Evolutionary conservation across 2,113 vertebrate genomes (phyloP), one percentile per base, ranked within the genome.

Genomic region (Hemiscyllium ocellatum): DNA sequence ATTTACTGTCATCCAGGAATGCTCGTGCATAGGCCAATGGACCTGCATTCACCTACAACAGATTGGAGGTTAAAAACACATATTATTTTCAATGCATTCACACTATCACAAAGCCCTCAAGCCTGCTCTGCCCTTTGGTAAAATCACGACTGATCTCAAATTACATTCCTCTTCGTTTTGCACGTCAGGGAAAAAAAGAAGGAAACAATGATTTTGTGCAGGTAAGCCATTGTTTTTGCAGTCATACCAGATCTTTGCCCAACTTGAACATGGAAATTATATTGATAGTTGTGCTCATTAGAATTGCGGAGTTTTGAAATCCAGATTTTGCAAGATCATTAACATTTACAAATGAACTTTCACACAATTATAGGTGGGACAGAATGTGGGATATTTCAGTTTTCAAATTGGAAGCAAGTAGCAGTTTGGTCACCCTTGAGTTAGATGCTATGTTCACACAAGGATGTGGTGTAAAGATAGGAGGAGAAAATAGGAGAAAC

Each of bases 11-110:
- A 96, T 98, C 98, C 72, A 99, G 97, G 97, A 99, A 99, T 65
- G 98, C 98, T 96, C 98, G 98, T n/a, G 99, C 99, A 13, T 99
- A 99, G 5, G 99, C 99, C 97, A 99, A 98, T 0, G 99, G 99
- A 24, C 99, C 99, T 26, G 99, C 99, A 90, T 99, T 99, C 96
- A 99, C 99, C 99, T 99, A 96, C 78, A 97, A 96, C 17, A 65
- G 94, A 87, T 96, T 95, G 96, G 72, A 61, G 20, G 96, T 96
- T 95, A 7, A 47, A 72, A 47, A 4, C 22, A 50, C 47, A 56
- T 52, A 22, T 2, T 33, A 61, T 61, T 61, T 61, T 61, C 56
- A 61, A 61, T 61, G 56, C 56, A 12, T 12, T 61, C 56, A 61
- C 56, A 61, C 56, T 61, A 12, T 10, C 56, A 61, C 10, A 7